Conservation (phyloP, 1,140 invertebrate genomes). For the Caenorhabditis latens region DNA sequence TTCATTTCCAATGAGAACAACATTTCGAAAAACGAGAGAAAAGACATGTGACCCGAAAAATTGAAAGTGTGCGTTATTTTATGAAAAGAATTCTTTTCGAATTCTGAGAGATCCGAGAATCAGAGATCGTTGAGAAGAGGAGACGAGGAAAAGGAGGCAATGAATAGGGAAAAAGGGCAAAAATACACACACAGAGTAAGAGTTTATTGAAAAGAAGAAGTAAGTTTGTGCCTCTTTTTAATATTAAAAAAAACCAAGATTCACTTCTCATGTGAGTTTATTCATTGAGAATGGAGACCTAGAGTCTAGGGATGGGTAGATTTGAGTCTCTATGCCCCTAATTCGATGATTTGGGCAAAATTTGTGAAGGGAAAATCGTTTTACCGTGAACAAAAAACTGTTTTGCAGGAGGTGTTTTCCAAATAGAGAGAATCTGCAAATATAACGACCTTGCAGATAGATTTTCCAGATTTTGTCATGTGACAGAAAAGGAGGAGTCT, state of each 20-base stretch:
- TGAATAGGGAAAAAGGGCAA: not conserved
- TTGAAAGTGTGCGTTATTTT: conserved; percentile 29
- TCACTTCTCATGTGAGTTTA: no score
- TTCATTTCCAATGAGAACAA: not conserved
- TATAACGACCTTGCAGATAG: no score
- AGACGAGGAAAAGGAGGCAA: not conserved
- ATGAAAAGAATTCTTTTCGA: not conserved
- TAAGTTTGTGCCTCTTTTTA: not conserved
- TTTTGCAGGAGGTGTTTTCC: not conserved
- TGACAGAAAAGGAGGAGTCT: no score
- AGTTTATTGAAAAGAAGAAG: not conserved
- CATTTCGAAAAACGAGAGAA: not conserved
- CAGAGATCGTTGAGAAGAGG: conserved; percentile 8
- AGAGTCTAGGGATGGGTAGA: not conserved
- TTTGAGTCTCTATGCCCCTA: not conserved
- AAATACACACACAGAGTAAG: not conserved
- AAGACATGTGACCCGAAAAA: not conserved
- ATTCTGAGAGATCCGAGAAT: conserved; percentile 12
- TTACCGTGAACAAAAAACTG: not conserved
- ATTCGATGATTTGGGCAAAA: conserved; percentile 35
- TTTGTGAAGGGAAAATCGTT: not conserved
- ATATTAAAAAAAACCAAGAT: not conserved
- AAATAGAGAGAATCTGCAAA: no score
- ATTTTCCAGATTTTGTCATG: no score
- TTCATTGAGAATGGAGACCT: not conserved